Base-by-base conservation (phyloP, 2,888 invertebrate genomes). In the Onchidella celtica region DNA sequence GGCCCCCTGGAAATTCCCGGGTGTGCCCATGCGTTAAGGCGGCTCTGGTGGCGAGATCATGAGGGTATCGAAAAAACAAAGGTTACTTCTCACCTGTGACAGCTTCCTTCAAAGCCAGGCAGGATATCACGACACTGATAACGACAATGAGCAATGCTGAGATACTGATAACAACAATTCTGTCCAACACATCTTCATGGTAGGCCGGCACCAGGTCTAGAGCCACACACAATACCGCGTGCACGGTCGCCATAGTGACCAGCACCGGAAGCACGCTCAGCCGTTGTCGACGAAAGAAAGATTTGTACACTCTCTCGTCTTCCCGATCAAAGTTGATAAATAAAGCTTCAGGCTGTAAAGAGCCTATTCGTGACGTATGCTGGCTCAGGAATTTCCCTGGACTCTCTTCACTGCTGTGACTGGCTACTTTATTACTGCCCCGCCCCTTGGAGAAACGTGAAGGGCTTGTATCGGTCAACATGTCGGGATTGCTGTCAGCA, bases 251-350 rank as follows among this genome's bases (percentile, higher is more conserved):
- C 68, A 82, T 69, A 32, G 72, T 61, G 34, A 83, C 78, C 59
- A 84, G 61, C 14, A 81, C 78, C n/a, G 79, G 82, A 21, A 84
- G 55, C 29, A 78, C 55, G 40, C 79, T 75, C 27, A 75, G 32
- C 57, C 84, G 79, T 72, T 85, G 83, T 14, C 82, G 81, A n/a
- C 70, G 68, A 47, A 83, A 74, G 81, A 83, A 85, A 17, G 66
- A 57, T 55, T 40, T 59, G 77, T 85, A 85, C 14, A 86, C 38
- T 29, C 47, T 57, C 72, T 85, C 84, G 38, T 85, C 85, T 9
- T 61, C 24, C 0, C 2, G 55, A 32, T 84, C 74, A 24, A 78
- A 78, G 78, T 59, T 68, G 59, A 78, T 78, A 69, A 78, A 59
- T 4, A 69, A 40, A 0, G 59, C 61, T n/a, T 68, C 34, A 14